Evolutionary conservation across 2,888 invertebrate species (phyloP), one percentile per base, ranked within the genome.

Genomic region (Malachius bipustulatus): DNA sequence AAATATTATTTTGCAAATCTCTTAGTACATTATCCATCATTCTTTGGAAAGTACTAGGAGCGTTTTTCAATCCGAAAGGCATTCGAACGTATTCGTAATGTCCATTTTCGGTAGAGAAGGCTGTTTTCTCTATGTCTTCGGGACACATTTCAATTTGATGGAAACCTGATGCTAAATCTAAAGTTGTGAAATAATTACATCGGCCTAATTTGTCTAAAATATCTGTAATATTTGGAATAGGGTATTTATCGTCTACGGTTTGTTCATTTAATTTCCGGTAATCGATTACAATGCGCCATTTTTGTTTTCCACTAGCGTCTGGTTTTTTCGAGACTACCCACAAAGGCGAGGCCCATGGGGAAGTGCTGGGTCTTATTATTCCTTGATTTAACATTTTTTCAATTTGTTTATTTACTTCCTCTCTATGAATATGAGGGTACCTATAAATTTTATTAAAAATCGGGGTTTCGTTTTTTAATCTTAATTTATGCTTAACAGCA

Each of bases 71-170:
- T 19, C 6, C 24, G n/a, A 19, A 8, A n/a, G 24, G 6, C 24
- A 19, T 8, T 19, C 24, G 6, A 19, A 19, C n/a, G 24, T 19
- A 6, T 19, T 8, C 6, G 6, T 19, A 19, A 19, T 19, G 24
- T 19, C 24, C 24, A 19, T 19, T 8, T 19, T 19, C 6, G n/a
- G 24, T 19, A n/a, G 6, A 19, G n/a, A 19, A 19, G 24, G 24
- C 24, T 8, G 24, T 19, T 19, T n/a, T 19, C n/a, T 19, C 24
- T 19, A 19, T 19, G 24, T 19, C 24, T 19, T 19, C 24, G 6
- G 24, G 24, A 19, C 24, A 8, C 24, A 19, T 19, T 19, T 19
- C n/a, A 19, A 19, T 19, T 19, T 19, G 24, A 19, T 19, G n/a
- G n/a, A n/a, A 19, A 8, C 24, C 24, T 19, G n/a, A 19, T 8